Evolutionary conservation across 2,888 invertebrate genomes (phyloP).

Genomic region (Phalera bucephala): DNA sequence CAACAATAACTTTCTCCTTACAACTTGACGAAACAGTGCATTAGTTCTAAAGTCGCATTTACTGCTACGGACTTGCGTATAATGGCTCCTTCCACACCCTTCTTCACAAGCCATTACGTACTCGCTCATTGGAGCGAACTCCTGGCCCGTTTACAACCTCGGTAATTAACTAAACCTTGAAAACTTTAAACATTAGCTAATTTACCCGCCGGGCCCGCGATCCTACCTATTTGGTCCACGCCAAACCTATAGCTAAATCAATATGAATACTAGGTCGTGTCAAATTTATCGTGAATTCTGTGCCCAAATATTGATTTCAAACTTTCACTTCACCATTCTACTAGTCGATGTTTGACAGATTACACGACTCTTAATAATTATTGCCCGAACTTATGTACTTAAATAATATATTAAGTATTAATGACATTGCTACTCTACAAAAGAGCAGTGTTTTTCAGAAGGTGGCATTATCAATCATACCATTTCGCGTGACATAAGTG

Average conservation of each 20-base stretch:
- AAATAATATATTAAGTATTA: constrained; percentile 36
- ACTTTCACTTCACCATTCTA: constrained; percentile 9
- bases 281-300: constrained; percentile 14
- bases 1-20: constrained; percentile 37
- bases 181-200: constrained; percentile 67
- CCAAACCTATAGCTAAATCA: constrained; percentile 4
- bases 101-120: constrained; percentile 56
- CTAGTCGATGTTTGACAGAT: constrained; percentile 5
- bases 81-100: constrained; percentile 37
- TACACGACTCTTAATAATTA: constrained; percentile 12
- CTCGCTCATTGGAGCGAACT: constrained; percentile 46
- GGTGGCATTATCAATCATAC: constrained; percentile 78
- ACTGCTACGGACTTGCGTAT: constrained; percentile 32
- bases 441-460: constrained; percentile 68
- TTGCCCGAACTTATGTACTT: constrained; percentile 22
- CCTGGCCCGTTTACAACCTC: constrained; percentile 44
- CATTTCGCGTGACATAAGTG: constrained; percentile 77
- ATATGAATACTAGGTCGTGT: neutral
- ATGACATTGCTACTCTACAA: constrained; percentile 47
- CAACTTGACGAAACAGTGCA: constrained; percentile 42
- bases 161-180: constrained; percentile 65
- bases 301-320: constrained; percentile 11
- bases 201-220: constrained; percentile 42
- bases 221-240: constrained; percentile 26
- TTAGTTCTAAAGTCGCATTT: constrained; percentile 41